Evolutionary conservation across 2,888 invertebrate species (phyloP), one percentile per base, ranked within the genome.

Genomic region (Drosophila anomelani): DNA sequence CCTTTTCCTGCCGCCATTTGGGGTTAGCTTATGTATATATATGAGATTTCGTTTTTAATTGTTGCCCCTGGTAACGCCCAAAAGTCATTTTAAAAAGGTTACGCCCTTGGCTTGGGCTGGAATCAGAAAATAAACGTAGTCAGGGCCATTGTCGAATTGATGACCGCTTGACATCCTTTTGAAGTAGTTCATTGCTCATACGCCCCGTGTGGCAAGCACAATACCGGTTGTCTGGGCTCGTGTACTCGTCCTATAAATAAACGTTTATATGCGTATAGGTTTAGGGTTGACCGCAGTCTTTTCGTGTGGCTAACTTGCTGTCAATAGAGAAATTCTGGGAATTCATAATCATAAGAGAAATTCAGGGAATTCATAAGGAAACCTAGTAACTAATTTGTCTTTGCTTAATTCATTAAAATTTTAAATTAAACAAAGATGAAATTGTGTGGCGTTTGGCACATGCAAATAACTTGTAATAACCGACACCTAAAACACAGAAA

Each of bases 381-480:
- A 29, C 7, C 29, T 29, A 7, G 29, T 29, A 29, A 29, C 0
- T 29, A 29, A 29, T 7, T 7, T 29, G 29, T 7, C n/a, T 15
- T 26, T n/a, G 69, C 43, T 10, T 51, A 51, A 54, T 47, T 53
- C 58, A 63, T 59, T 78, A 44, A 55, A 66, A 61, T 63, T 67
- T 51, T 68, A 39, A 43, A 55, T 51, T 26, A 44, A 54, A 56
- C 54, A 63, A 54, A 36, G 39, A 47, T 55, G 10, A 55, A 39
- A 66, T 29, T 67, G 17, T 32, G n/a, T 36, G 55, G 36, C 47
- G 13, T 36, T 66, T 51, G 68, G 56, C 72, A 66, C 49, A 57
- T 77, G 73, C 46, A 70, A 55, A 58, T 80, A 86, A 81, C 58
- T 86, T 84, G 75, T 72, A 68, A 79, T 74, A 75, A 77, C 81